Evolutionary conservation across 2,888 invertebrate species (phyloP).

Genomic region (Mesodorylaimus sp.): DNA sequence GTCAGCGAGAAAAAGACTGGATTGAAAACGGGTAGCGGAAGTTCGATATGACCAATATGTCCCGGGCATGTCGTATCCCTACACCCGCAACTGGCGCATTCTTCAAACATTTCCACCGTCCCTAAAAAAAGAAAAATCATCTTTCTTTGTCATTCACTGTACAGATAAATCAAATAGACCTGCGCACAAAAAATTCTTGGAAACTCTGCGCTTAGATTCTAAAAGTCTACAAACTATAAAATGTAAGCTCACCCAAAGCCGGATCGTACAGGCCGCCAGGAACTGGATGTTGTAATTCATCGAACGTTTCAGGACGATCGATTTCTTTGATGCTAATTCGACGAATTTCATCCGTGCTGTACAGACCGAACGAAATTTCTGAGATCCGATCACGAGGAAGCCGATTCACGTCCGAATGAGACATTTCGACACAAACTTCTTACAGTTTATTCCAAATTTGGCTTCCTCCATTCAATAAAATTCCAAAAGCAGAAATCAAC

Average conservation of each 20-base stretch:
- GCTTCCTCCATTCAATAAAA: too few relatives aligned
- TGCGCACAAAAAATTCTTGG: too few relatives aligned
- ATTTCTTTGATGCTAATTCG: not conserved
- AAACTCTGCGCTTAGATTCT: too few relatives aligned
- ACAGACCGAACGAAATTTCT: not conserved
- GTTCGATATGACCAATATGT: conserved; percentile 79
- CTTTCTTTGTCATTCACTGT: too few relatives aligned
- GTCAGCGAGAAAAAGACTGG: conserved; percentile 64
- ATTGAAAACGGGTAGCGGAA: conserved; percentile 71
- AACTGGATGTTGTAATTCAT: conserved; percentile 58
- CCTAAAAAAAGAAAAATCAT: conserved; percentile 41
- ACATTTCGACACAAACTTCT: too few relatives aligned
- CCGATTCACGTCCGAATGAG: too few relatives aligned
- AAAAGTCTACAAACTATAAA: too few relatives aligned
- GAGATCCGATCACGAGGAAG: not conserved
- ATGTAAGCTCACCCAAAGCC: conserved; percentile 45
- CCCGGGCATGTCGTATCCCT: conserved; percentile 55
- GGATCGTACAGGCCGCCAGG: conserved; percentile 77
- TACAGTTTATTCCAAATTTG: too few relatives aligned
- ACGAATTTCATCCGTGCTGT: not conserved
- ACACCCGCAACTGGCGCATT: conserved; percentile 60
- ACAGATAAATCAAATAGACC: too few relatives aligned
- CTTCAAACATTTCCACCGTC: conserved; percentile 41
- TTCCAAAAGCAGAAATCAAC: too few relatives aligned
- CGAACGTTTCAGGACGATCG: conserved; percentile 43